Conservation (phyloP, 2,113 vertebrate genomes). For the Nannospalax galili region DNA sequence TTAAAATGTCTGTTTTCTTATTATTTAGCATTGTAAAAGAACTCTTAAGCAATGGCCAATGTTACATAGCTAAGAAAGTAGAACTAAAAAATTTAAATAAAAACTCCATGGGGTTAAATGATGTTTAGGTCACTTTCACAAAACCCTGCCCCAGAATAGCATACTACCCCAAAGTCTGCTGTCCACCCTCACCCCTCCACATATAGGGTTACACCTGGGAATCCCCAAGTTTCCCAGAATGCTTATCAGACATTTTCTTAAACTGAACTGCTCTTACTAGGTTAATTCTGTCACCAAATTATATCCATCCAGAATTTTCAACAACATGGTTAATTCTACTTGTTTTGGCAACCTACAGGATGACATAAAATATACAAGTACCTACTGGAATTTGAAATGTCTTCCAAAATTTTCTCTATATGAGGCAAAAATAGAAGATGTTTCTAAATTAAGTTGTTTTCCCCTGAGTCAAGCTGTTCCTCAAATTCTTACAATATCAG, state of each 20-base stretch:
- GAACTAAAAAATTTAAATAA: not conserved
- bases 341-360: not conserved
- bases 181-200: not conserved
- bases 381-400: not conserved
- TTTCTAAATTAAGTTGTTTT: constrained; percentile 7
- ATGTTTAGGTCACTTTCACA: constrained; percentile 2
- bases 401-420: not conserved
- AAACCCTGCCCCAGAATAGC: not conserved
- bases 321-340: not conserved
- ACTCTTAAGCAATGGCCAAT: not conserved
- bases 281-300: not conserved
- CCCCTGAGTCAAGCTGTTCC: not conserved
- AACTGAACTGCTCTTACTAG: not conserved
- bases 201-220: not conserved
- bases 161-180: not conserved
- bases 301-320: not conserved
- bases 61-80: not conserved
- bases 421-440: not conserved
- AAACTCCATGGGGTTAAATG: not conserved
- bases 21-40: not conserved
- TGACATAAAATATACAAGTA: not conserved
- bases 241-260: not conserved
- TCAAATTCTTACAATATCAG: not conserved
- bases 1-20: not conserved
- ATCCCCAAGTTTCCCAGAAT: not conserved